Conservation (phyloP, 2,888 invertebrate species). For the Therioaphis trifolii region DNA sequence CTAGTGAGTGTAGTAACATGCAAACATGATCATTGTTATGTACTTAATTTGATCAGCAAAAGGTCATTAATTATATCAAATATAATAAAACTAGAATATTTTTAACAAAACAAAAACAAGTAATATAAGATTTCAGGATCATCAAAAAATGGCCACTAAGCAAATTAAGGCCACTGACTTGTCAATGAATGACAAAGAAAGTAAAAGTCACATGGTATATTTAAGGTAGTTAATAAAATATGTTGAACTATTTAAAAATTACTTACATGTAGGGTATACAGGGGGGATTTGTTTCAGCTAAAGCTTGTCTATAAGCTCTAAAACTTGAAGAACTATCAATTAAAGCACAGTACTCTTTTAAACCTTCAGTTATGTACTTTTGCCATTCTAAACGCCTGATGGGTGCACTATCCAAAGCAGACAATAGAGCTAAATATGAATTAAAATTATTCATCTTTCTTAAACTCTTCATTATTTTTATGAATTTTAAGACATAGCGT, state of each 20-base stretch:
- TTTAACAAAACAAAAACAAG: no score
- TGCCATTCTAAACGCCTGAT: constrained; percentile 93
- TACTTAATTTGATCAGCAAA: no score
- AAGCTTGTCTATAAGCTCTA: constrained; percentile 92
- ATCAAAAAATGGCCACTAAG: no score
- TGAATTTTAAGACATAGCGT: constrained; percentile 92
- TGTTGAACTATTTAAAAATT: constrained; percentile 27
- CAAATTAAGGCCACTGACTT: no score
- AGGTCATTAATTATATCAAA: no score
- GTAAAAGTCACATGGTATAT: no score
- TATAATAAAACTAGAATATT: no score
- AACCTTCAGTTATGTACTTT: constrained; percentile 87
- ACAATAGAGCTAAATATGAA: constrained; percentile 94
- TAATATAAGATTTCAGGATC: no score
- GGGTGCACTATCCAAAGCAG: constrained; percentile 96
- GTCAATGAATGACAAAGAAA: no score
- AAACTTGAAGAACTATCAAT: constrained; percentile 99
- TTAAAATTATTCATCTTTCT: constrained; percentile 98
- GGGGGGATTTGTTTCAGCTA: constrained; percentile 95
- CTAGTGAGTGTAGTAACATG: no score
- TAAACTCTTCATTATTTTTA: constrained; percentile 98
- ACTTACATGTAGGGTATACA: constrained; percentile 99
- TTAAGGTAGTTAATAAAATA: neutral
- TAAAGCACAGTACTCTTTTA: constrained; percentile 93
- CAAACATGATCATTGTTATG: no score